Percentiles rank a stretch among this genome's conserved stretches.
These are phyloP conservation scores for Philypnodon macrostomus DNA, from an alignment of 2,797 vertebrate species.

Conservation along the genomic window DNA sequence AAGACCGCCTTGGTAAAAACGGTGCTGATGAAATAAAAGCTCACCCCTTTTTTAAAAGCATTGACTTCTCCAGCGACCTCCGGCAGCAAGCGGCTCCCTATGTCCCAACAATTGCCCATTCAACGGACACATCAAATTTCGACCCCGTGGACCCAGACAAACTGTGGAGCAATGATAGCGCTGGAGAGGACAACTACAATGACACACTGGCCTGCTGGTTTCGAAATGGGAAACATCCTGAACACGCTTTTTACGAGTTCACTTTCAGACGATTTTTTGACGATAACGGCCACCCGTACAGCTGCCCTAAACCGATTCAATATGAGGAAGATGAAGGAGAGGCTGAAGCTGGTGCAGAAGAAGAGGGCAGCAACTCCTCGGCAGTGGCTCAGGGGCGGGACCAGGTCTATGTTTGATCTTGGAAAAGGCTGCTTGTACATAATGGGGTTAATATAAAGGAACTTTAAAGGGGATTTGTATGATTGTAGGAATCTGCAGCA, in stretches of 20 bases:
- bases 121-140: constrained; percentile 98
- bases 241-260: constrained; percentile 98
- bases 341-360: constrained; percentile 38
- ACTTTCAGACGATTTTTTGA: constrained; percentile 98
- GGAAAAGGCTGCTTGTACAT: constrained; percentile 11
- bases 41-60: constrained; percentile 88
- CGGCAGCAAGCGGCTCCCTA: constrained; percentile 95
- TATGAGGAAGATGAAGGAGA: constrained; percentile 83
- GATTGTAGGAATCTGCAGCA: constrained; percentile 25
- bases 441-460: constrained; percentile 2
- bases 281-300: constrained; percentile 93
- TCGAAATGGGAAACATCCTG: constrained; percentile 87
- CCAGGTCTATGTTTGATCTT: constrained; percentile 87
- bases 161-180: constrained; percentile 78
- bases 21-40: constrained; percentile 93
- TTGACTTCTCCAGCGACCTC: constrained; percentile 92
- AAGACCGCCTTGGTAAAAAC: constrained; percentile 88
- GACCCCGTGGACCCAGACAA: constrained; percentile 82
- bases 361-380: constrained; percentile 39
- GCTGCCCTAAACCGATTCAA: constrained; percentile 93
- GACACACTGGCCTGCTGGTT: constrained; percentile 85
- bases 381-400: constrained; percentile 75
- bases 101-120: constrained; percentile 93
- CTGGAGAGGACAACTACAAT: constrained; percentile 86
- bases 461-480: constrained; percentile 17